Evolutionary conservation across 2,797 vertebrate species (phyloP), one percentile per base, ranked within the genome.

Genomic region (Epinephelus malabaricus): DNA sequence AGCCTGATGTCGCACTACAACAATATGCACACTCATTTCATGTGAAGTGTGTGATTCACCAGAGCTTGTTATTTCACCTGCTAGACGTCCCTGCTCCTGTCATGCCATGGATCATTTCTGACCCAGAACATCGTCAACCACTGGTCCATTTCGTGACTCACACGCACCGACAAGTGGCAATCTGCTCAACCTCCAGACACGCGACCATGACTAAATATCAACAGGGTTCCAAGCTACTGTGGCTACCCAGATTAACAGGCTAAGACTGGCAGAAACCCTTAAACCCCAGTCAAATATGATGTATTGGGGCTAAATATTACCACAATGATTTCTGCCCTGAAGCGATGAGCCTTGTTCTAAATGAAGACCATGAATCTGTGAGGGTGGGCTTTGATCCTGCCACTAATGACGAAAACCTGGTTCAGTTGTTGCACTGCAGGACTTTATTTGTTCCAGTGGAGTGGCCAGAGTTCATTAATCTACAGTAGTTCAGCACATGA

Each of bases 191-290:
- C 65, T 86, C 79, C 85, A 91, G 89, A 90, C 91, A 93, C 92
- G 78, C 89, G 86, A 89, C 92, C 73, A 51, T 90, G 88, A 91
- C 90, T 89, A 86, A 90, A 89, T 76, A 87, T 83, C 79, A 86
- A 27, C 18, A 65, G 21, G 61, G 64, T 76, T 88, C 86, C 86
- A 89, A 90, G 85, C 88, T 92, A 86, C 89, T 89, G 91, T 88
- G 90, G 92, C 88, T 75, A 61, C 81, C 62, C 61, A 76, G 78
- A 89, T 92, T 88, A 91, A 86, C 83, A 72, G 58, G 70, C 78
- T 68, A 76, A 73, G 86, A 71, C 89, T 80, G 67, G 70, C 66
- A 86, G 46, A 88, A 87, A 79, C 64, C 66, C 38, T 84, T 70
- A 82, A 89, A 86, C 56, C 83, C 34, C 77, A 83, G 86, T 83